These are phyloP conservation scores for Phyllotreta striolata DNA, from an alignment of 2,888 invertebrate genomes.

Conservation along the genomic window DNA sequence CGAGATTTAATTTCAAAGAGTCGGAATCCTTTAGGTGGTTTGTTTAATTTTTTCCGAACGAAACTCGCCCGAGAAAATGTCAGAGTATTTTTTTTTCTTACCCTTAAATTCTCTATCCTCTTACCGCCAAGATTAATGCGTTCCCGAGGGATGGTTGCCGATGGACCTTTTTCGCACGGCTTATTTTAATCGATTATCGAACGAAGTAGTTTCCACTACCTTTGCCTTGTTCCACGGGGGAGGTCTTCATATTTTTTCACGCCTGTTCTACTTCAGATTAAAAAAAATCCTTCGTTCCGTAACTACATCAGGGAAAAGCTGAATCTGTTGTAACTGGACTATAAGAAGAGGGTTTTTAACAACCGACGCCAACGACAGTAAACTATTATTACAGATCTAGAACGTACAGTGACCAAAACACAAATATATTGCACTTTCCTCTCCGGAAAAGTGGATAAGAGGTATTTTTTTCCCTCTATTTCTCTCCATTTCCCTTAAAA, in stretches of 20 bases:
- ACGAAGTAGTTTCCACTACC: no score
- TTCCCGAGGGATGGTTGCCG: no score
- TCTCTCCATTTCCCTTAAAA: background rate
- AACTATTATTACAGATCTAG: slow-evolving; percentile 21
- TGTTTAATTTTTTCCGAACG: no score
- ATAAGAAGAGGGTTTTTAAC: slow-evolving; percentile 9
- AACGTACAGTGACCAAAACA: slow-evolving; percentile 19
- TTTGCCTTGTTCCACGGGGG: no score
- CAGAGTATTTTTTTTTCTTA: no score
- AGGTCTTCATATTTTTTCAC: background rate
- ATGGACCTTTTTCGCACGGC: no score
- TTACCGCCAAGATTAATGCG: no score
- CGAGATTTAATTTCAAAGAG: no score
- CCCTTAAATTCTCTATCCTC: no score
- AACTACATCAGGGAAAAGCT: background rate
- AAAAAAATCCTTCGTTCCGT: background rate
- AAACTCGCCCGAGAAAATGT: no score
- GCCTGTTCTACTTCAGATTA: background rate
- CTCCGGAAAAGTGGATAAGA: slow-evolving; percentile 12
- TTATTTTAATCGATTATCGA: no score
- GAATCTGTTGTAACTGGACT: background rate
- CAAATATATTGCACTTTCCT: slow-evolving; percentile 22
- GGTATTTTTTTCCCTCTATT: slow-evolving; percentile 13
- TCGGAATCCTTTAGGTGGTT: no score
- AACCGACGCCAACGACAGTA: slow-evolving; percentile 14